Evolutionary conservation across 2,113 vertebrate species (phyloP), one percentile per base, ranked within the genome.

Genomic region (Pogona vitticeps): DNA sequence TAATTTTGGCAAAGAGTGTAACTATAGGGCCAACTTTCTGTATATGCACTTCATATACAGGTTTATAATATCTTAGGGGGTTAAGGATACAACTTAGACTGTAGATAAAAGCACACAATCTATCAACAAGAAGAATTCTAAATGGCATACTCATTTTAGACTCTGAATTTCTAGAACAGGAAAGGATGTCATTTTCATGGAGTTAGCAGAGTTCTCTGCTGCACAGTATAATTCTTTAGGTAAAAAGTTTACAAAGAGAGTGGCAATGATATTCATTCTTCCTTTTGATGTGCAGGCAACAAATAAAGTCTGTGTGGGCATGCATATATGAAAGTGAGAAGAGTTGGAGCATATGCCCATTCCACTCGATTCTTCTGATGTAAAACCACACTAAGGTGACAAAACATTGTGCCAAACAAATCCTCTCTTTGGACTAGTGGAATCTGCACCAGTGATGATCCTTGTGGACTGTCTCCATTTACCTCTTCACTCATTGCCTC

Each of bases 401-500:
- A 20, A 13, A 52, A 28, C 18, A 42, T 46, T 56, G 31, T 38
- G 21, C 7, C 52, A 77, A 68, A 52, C 46, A n/a, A 38, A 28
- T 78, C 7, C 63, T 58, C 15, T 82, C 46, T 82, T 20, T 36
- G 33, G 15, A 56, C 20, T 82, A 40, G 31, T 38, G 36, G 33
- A n/a, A 85, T 70, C 58, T 58, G 21, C 23, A 70, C 9, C 23
- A 23, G 52, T 8, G 9, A 2, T 70, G 33, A 6, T 78, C 28
- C 42, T 78, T 78, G 63, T 70, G 21, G 42, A 78, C 28, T 78
- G 33, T 68, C 8, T 85, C 85, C 40, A 86, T 75, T 89, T 52
- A 83, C 88, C 92, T 85, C 87, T 88, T 84, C 83, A 90, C 38
- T 42, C 20, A 33, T 71, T 88, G 85, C 56, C 82, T 36, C 85